Conservation (phyloP, 2,888 invertebrate species). For the Ophion obscuratus region DNA sequence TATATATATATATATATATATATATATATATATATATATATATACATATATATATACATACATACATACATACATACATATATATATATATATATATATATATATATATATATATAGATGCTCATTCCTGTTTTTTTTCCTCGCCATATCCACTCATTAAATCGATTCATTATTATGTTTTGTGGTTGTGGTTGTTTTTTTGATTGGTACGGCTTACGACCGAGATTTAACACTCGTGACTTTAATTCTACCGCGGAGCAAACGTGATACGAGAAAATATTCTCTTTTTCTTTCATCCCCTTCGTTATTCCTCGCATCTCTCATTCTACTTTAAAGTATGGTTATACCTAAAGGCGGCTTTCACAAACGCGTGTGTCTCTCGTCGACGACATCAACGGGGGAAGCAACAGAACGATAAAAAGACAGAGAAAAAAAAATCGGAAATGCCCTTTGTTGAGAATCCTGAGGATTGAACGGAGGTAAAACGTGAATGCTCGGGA, state of each 20-base stretch:
- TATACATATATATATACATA: slow-evolving; percentile 17
- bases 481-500: slow-evolving; percentile 22
- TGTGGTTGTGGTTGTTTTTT: slow-evolving; percentile 28
- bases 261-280: background rate
- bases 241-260: slow-evolving; percentile 26
- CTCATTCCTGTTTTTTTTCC: background rate
- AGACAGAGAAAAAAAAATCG: slow-evolving; percentile 41
- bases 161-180: slow-evolving; percentile 10
- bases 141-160: slow-evolving; percentile 2
- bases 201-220: slow-evolving; percentile 57
- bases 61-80: no score
- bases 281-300: background rate
- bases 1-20: slow-evolving; percentile 39
- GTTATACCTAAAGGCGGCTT: slow-evolving; percentile 1
- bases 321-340: slow-evolving; percentile 13
- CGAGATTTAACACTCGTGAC: slow-evolving; percentile 33
- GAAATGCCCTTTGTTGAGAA: slow-evolving; percentile 66
- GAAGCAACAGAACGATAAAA: slow-evolving; percentile 42
- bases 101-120: slow-evolving; percentile 25
- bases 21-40: slow-evolving; percentile 40
- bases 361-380: slow-evolving; percentile 15
- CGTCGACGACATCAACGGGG: slow-evolving; percentile 35
- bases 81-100: no score
- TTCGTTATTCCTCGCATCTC: background rate
- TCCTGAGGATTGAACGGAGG: slow-evolving; percentile 66